Base-by-base conservation (phyloP, 2,888 invertebrate species). In the Heterodera filipjevi region DNA sequence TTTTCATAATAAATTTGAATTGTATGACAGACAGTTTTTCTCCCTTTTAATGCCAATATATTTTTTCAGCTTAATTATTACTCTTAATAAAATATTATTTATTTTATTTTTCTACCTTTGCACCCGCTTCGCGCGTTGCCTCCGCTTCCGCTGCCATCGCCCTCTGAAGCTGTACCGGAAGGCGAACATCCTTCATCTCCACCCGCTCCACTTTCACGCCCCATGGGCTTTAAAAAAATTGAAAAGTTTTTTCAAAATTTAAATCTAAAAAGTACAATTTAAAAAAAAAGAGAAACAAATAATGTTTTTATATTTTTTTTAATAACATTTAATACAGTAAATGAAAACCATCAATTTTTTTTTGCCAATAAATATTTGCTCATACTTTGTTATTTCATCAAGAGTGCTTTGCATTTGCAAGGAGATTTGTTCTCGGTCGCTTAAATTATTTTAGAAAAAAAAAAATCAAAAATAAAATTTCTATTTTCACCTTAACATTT, bases 61-160 rank as follows among this genome's bases (percentile, higher is more conserved):
- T n/a, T n/a, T n/a, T n/a, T n/a, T n/a, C n/a, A n/a, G n/a, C n/a
- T n/a, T n/a, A n/a, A n/a, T n/a, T n/a, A 71, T 72, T 0, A 59
- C 2, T 19, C 27, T 22, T 71, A 71, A 1, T 32, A 22, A 5
- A 66, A 44, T n/a, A 22, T 22, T 32, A 16, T 16, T 30, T 49
- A 3, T 33, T 66, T n/a, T 19, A 49, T 49, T 49, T 49, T 49
- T 5, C 49, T 39, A 79, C 79, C 33, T 79, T 79, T n/a, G 79
- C 79, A 33, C 79, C 79, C 39, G 79, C 79, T 39, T 76, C 78
- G 14, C 95, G 92, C 0, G 95, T 94, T 0, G 95, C 95, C 87
- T 96, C 95, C 0, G 95, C 83, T 90, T 96, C 96, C 0, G 95
- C 95, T 0, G 96, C 96, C 96, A 96, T 96, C 0, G 95, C 95